A percentile compares a stretch with the other conserved stretches of the same genome.
These are phyloP conservation scores for Orthonychiurus folsomi DNA, from an alignment of 2,888 invertebrate species.

Conservation along the genomic window DNA sequence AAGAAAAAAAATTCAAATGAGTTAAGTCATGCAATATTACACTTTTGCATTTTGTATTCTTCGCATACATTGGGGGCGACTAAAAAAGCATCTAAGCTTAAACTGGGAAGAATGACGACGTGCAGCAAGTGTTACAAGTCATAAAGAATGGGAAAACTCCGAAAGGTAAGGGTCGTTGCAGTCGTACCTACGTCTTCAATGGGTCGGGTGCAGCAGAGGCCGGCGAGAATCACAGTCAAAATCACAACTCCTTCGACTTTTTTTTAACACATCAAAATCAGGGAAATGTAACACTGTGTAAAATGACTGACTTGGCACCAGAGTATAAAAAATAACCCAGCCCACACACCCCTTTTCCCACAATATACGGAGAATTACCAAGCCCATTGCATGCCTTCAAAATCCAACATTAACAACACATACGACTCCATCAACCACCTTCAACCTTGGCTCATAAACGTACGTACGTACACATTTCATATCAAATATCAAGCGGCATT, in stretches of 20 bases:
- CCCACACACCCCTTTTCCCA: not conserved
- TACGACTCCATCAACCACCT: too few relatives aligned
- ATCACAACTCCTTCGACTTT: not conserved
- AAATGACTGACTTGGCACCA: not conserved
- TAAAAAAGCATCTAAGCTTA: not conserved
- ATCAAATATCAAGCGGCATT: not conserved
- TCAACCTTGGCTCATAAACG: too few relatives aligned
- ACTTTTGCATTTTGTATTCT: constrained; percentile 11
- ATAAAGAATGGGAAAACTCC: not conserved
- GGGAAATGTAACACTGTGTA: not conserved
- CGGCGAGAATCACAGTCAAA: not conserved
- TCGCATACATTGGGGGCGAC: not conserved
- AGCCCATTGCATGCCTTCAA: too few relatives aligned
- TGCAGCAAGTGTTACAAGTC: not conserved
- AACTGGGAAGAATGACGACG: constrained; percentile 7
- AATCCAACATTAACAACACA: too few relatives aligned
- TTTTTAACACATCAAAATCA: not conserved
- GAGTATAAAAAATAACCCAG: not conserved
- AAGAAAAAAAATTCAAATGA: constrained; percentile 24
- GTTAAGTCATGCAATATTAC: constrained; percentile 21
- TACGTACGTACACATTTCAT: not conserved
- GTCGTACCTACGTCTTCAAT: too few relatives aligned
- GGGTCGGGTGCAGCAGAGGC: not conserved
- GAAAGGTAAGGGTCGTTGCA: too few relatives aligned
- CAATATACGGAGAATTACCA: too few relatives aligned